Evolutionary conservation across 2,888 invertebrate genomes (phyloP).

Genomic region (Pollenia griseotomentosa): DNA sequence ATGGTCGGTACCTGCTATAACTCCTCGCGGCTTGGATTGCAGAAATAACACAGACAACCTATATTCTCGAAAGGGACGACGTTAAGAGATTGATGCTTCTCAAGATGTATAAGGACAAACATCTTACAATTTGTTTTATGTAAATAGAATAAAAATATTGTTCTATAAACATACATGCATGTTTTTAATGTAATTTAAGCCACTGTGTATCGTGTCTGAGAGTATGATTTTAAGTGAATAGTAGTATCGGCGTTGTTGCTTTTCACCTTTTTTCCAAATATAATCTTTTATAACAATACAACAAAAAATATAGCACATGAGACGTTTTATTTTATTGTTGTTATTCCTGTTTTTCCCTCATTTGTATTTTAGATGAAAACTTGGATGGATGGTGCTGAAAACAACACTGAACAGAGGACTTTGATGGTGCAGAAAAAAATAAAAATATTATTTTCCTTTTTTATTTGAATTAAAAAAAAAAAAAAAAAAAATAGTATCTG

Average conservation of each 20-base stretch:
- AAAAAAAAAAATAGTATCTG: slow-evolving; percentile 32
- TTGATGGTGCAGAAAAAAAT: slow-evolving; percentile 24
- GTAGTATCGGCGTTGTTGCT: neutral
- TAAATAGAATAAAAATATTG: no score
- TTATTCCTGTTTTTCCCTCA: neutral
- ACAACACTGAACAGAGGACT: neutral
- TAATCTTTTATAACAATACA: slow-evolving; percentile 39
- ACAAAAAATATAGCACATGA: neutral
- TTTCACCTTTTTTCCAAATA: slow-evolving; percentile 5
- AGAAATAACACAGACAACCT: no score
- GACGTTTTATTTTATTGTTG: slow-evolving; percentile 40
- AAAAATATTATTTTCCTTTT: slow-evolving; percentile 21
- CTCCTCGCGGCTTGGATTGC: no score
- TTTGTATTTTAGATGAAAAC: neutral
- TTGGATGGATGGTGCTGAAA: slow-evolving; percentile 2
- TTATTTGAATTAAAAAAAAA: neutral
- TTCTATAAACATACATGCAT: no score
- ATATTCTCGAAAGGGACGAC: no score
- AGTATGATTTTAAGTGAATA: neutral
- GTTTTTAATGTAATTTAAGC: no score
- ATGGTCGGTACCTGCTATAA: no score
- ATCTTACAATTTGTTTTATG: no score
- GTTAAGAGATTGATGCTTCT: no score
- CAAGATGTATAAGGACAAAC: no score
- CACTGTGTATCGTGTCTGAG: no score